A percentile compares a stretch with the other conserved stretches of the same genome.
These are phyloP conservation scores for Pheosia tremula DNA, from an alignment of 2,888 invertebrate genomes.

Conservation along the genomic window DNA sequence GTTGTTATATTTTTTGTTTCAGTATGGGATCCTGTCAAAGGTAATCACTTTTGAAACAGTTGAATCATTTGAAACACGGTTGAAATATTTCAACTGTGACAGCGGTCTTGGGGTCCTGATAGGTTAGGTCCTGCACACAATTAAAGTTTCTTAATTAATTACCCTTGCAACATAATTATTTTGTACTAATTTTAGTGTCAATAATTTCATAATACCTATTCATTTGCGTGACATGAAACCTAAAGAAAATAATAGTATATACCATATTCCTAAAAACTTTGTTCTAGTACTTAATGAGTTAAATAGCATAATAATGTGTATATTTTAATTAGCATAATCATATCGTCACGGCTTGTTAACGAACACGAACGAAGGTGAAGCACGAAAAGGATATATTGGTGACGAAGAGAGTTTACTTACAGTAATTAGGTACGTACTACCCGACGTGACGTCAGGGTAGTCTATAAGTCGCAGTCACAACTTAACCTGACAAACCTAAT, in stretches of 20 bases:
- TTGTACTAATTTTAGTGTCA: not conserved
- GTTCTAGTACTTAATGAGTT: not conserved
- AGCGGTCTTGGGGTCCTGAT: too few species aligned
- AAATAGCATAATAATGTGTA: not conserved
- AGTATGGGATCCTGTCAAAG: too few species aligned
- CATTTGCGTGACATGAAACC: not conserved
- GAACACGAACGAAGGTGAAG: not conserved
- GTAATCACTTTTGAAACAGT: too few species aligned
- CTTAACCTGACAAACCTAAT: too few species aligned
- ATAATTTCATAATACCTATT: not conserved
- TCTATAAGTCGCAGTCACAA: not conserved
- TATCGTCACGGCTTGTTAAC: not conserved
- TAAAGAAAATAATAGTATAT: not conserved
- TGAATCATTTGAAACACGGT: too few species aligned
- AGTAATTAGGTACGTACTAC: not conserved
- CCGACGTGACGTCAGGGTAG: not conserved
- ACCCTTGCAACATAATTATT: not conserved
- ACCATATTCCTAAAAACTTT: not conserved
- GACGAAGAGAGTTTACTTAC: not conserved
- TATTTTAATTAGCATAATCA: constrained; percentile 5
- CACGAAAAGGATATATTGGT: not conserved
- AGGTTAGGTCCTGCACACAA: too few species aligned
- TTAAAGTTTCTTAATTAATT: too few species aligned
- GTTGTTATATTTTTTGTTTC: too few species aligned
- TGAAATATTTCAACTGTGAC: too few species aligned